Evolutionary conservation across 2,797 vertebrate genomes (phyloP).

Genomic region (Choloepus didactylus): DNA sequence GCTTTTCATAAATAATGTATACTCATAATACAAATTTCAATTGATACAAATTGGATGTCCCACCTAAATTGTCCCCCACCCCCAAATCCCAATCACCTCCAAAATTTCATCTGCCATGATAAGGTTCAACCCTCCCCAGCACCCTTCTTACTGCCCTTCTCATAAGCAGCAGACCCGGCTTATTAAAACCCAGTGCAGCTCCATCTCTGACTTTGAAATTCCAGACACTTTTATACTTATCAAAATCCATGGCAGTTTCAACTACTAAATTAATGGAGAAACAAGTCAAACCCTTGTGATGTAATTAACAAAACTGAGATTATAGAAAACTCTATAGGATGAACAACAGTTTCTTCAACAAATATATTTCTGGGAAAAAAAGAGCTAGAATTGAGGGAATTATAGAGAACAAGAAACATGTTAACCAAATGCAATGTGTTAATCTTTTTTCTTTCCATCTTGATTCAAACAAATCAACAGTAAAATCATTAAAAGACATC

Average conservation of each 20-base stretch:
- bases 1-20: not conserved
- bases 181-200: not conserved
- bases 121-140: not conserved
- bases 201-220: not conserved
- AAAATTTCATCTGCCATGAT: not conserved
- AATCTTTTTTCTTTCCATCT: too few relatives aligned
- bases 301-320: not conserved
- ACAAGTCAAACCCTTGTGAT: not conserved
- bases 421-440: not conserved
- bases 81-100: not conserved
- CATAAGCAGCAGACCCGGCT: not conserved
- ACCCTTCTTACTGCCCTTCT: not conserved
- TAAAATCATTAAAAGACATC: not conserved
- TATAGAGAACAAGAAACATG: slow-evolving; percentile 3
- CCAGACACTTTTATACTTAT: not conserved
- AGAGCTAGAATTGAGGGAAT: not conserved
- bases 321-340: not conserved
- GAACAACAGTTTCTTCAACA: not conserved
- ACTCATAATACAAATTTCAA: not conserved
- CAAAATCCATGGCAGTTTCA: not conserved
- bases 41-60: not conserved
- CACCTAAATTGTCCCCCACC: not conserved
- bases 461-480: not conserved
- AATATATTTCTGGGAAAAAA: not conserved
- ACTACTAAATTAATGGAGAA: not conserved